phyloP scores from a whole-genome alignment of 2,888 invertebrate species.

The Crocallis elinguaria region DNA sequence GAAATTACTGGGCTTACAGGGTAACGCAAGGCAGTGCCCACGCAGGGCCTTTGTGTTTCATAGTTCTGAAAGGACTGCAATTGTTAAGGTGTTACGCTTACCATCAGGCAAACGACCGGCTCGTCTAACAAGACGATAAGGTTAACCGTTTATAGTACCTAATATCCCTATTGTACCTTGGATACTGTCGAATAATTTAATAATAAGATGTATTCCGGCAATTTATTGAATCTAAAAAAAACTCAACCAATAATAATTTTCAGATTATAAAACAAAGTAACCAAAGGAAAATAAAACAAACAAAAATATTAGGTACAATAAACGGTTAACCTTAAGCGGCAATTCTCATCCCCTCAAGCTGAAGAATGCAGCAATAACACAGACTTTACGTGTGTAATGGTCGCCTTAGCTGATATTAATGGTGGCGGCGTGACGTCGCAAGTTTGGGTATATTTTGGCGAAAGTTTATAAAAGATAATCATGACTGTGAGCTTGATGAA shows the following conservation, averaged over 20 bases:
- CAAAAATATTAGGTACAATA: not conserved
- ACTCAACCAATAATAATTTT: too few relatives aligned
- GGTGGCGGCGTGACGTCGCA: constrained; percentile 4
- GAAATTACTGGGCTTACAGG: too few relatives aligned
- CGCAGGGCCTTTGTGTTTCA: too few relatives aligned
- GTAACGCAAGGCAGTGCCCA: too few relatives aligned
- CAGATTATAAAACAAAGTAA: not conserved
- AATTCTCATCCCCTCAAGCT: constrained; percentile 13
- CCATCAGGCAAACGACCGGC: too few relatives aligned
- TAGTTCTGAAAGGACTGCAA: too few relatives aligned
- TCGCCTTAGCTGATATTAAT: constrained; percentile 16
- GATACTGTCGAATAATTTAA: too few relatives aligned
- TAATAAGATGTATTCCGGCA: too few relatives aligned
- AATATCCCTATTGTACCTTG: not conserved
- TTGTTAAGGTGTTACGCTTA: too few relatives aligned
- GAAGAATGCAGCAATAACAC: constrained; percentile 12
- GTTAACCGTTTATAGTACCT: constrained; percentile 6
- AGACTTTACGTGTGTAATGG: constrained; percentile 23
- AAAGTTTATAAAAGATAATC: constrained; percentile 5
- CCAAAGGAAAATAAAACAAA: not conserved
- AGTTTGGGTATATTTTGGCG: not conserved
- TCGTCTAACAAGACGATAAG: too few relatives aligned
- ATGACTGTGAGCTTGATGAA: constrained; percentile 7
- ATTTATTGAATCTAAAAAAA: too few relatives aligned
- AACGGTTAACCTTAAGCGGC: constrained; percentile 14